Evolutionary conservation across 2,113 vertebrate genomes (phyloP), one percentile per base, ranked within the genome.

Genomic region (Opisthocomus hoazin): DNA sequence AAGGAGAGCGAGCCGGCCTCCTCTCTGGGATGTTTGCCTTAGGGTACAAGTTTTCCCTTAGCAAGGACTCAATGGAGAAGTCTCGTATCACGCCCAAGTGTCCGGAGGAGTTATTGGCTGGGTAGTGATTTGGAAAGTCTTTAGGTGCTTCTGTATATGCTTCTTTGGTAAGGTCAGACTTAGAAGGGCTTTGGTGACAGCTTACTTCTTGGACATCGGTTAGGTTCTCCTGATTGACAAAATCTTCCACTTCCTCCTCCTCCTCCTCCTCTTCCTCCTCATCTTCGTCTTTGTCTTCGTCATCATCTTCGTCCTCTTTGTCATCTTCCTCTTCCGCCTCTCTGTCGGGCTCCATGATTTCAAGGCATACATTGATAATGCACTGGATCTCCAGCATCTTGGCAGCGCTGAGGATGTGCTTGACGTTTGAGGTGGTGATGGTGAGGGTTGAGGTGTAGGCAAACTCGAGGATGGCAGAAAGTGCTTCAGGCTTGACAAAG

Each of bases 401-500:
- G 51, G 99, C 99, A 0, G 99, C 99, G 0, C 98, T 99, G 90
- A 99, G 98, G 97, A 99, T 99, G 97, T 99, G 99, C 96, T 99
- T 99, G 48, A 99, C 98, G 1, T 99, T 99, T 64, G 99, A 98
- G 39, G 99, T 97, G 7, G 99, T 99, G 96, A 99, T 99, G 30
- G 99, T 99, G 88, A 99, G 98, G 1, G 99, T 99, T 20, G 99
- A 99, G 12, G 99, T 99, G 98, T 99, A 99, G 94, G 99, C 99
- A 5, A 99, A 99, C 97, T 99, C 99, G 21, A 99, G 97, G 97
- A 99, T 99, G 96, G 99, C 99, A 1, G 99, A 99, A 97, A 99
- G 98, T 12, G 98, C 99, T 91, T 99, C 99, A 0, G 99, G 99
- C 84, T 98, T 99, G 46, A 99, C 99, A 75, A 99, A 99, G 98